A percentile compares a stretch with the other conserved stretches of the same genome.
These are phyloP conservation scores for Hymenochirus boettgeri DNA, from an alignment of 2,113 vertebrate genomes.

Conservation along the genomic window DNA sequence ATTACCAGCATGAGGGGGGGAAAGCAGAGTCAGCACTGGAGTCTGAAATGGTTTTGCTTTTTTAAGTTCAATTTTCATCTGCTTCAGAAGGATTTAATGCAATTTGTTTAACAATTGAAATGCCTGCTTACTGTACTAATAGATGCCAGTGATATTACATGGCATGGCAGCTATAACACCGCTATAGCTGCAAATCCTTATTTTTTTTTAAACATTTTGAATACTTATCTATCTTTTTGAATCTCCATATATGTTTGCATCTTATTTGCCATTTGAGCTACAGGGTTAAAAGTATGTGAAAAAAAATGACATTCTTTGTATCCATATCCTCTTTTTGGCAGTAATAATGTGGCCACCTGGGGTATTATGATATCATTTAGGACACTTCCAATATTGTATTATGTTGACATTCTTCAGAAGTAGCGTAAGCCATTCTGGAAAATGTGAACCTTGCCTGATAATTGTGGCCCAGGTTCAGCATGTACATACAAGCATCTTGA, in stretches of 20 bases:
- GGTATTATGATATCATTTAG: slow-evolving; percentile 1
- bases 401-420: neutral
- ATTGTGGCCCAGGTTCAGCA: slow-evolving; percentile 2
- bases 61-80: slow-evolving; percentile 21
- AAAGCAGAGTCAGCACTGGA: slow-evolving; percentile 28
- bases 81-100: slow-evolving; percentile 14
- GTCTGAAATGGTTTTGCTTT: slow-evolving; percentile 2
- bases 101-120: slow-evolving; percentile 16
- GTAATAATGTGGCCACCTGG: slow-evolving; percentile 3
- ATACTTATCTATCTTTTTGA: neutral
- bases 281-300: neutral
- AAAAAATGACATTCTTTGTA: neutral
- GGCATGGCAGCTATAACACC: slow-evolving; percentile 13
- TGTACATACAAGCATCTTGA: neutral
- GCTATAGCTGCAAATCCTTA: slow-evolving; percentile 20
- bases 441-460: neutral
- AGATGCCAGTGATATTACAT: slow-evolving; percentile 23
- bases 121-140: slow-evolving; percentile 21
- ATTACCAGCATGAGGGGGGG: slow-evolving; percentile 7
- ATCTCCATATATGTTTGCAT: neutral
- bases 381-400: neutral
- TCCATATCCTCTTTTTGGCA: slow-evolving; percentile 32
- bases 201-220: slow-evolving; percentile 1
- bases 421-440: neutral
- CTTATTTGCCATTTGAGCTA: too few relatives aligned